Conservation (phyloP, 1,140 invertebrate species). For the Micrasema minimum region DNA sequence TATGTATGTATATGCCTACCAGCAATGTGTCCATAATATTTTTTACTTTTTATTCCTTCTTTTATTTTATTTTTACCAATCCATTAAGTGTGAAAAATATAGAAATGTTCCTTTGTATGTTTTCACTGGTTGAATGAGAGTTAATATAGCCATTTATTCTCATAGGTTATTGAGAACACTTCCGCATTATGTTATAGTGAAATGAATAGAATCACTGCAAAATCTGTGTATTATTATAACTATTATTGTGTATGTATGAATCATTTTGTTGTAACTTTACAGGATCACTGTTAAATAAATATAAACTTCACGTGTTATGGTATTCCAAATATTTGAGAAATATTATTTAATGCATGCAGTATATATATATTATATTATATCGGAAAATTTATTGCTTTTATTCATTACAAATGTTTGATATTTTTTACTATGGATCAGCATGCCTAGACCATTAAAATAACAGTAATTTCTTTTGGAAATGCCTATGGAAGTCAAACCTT, state of each 20-base stretch:
- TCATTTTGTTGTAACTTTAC: constrained; percentile 2
- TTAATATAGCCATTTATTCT: no score
- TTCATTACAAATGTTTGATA: constrained; percentile 51
- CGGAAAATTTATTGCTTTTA: constrained; percentile 51
- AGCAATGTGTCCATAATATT: no score
- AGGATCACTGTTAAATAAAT: constrained; percentile 31
- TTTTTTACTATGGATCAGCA: constrained; percentile 52
- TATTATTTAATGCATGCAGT: constrained; percentile 49
- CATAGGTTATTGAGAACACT: no score
- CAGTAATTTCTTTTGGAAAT: constrained; percentile 45
- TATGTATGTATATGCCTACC: no score
- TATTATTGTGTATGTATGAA: no score
- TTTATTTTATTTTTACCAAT: no score
- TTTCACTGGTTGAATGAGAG: no score
- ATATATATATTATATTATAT: constrained; percentile 41
- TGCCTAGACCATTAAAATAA: constrained; percentile 52
- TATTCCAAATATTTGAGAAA: constrained; percentile 9
- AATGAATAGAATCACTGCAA: constrained; percentile 16
- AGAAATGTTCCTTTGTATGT: no score
- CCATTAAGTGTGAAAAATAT: no score
- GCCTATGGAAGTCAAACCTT: constrained; percentile 49
- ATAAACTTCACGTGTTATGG: constrained; percentile 12
- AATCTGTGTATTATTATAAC: neutral
- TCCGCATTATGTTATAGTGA: neutral
- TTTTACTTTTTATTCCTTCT: no score